Percentiles rank a stretch among this genome's conserved stretches.
These are phyloP conservation scores for Hydropsyche betteni DNA, from an alignment of 2,888 invertebrate genomes.

Conservation along the genomic window DNA sequence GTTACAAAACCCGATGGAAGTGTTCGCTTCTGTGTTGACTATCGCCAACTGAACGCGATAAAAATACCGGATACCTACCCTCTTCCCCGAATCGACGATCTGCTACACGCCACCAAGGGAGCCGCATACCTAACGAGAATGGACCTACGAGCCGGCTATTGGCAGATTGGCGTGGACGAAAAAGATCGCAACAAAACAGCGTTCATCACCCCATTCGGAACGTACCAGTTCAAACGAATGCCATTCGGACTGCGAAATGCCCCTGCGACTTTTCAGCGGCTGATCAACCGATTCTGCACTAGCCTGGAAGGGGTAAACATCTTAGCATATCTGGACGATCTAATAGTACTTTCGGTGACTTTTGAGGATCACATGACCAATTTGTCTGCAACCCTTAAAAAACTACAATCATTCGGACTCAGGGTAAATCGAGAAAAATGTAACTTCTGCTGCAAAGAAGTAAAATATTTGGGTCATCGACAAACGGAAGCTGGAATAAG, in stretches of 20 bases:
- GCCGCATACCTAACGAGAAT: constrained; percentile 55
- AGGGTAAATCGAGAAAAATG: too few relatives aligned
- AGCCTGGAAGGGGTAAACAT: too few relatives aligned
- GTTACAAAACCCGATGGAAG: constrained; percentile 53
- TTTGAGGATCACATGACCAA: too few relatives aligned
- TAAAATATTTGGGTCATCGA: too few relatives aligned
- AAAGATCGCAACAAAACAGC: constrained; percentile 54
- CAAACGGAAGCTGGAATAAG: too few relatives aligned
- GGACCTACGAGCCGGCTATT: constrained; percentile 56
- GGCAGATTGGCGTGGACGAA: constrained; percentile 54
- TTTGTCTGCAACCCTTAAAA: too few relatives aligned
- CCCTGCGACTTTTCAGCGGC: constrained; percentile 44
- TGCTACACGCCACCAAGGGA: constrained; percentile 55
- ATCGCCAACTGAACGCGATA: constrained; percentile 52
- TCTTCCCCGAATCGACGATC: constrained; percentile 57
- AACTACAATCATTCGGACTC: too few relatives aligned
- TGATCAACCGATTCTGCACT: too few relatives aligned
- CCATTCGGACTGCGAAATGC: constrained; percentile 55
- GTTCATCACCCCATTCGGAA: constrained; percentile 55
- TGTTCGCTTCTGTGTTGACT: constrained; percentile 55
- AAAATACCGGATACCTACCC: constrained; percentile 53
- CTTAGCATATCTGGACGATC: too few relatives aligned
- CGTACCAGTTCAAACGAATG: constrained; percentile 55
- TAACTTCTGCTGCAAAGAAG: too few relatives aligned
- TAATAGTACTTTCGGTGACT: too few relatives aligned